Evolutionary conservation across 2,888 invertebrate genomes (phyloP).

Genomic region (Scaptodrosophila latifasciaeformis): DNA sequence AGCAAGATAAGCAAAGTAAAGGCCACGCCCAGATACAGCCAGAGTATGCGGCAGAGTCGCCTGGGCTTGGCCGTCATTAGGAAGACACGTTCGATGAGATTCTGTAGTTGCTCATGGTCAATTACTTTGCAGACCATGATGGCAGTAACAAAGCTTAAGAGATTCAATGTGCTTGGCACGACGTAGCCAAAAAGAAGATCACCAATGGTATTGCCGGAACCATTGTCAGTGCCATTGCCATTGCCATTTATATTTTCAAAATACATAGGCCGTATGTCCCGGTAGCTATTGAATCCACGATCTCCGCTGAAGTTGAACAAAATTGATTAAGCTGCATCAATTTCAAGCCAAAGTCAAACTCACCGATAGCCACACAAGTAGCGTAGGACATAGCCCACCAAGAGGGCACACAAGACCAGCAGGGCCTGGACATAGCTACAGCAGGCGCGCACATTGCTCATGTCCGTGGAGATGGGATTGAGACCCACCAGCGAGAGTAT

Average conservation of each 20-base stretch:
- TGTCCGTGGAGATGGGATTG: conserved; percentile 81
- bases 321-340: neutral
- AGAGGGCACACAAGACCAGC: conserved; percentile 81
- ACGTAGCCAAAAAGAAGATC: conserved; percentile 83
- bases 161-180: conserved; percentile 83
- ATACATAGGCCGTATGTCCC: conserved; percentile 38
- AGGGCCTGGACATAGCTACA: conserved; percentile 82
- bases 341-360: conserved; percentile 29
- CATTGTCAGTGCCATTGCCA: conserved; percentile 31
- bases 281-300: conserved; percentile 66
- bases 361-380: conserved; percentile 87
- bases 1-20: conserved; percentile 83
- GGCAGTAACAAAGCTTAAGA: conserved; percentile 83
- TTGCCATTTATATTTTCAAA: neutral
- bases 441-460: conserved; percentile 78
- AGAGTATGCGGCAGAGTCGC: conserved; percentile 81
- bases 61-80: conserved; percentile 83
- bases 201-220: conserved; percentile 77
- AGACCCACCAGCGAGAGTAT: conserved; percentile 85
- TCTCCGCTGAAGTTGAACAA: conserved; percentile 54
- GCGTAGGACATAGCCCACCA: conserved; percentile 84
- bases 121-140: conserved; percentile 84
- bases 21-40: conserved; percentile 83
- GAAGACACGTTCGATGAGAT: conserved; percentile 88
- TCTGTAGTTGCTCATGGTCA: conserved; percentile 88